phyloP scores from a whole-genome alignment of 2,797 vertebrate species.

The Anguilla anguilla region DNA sequence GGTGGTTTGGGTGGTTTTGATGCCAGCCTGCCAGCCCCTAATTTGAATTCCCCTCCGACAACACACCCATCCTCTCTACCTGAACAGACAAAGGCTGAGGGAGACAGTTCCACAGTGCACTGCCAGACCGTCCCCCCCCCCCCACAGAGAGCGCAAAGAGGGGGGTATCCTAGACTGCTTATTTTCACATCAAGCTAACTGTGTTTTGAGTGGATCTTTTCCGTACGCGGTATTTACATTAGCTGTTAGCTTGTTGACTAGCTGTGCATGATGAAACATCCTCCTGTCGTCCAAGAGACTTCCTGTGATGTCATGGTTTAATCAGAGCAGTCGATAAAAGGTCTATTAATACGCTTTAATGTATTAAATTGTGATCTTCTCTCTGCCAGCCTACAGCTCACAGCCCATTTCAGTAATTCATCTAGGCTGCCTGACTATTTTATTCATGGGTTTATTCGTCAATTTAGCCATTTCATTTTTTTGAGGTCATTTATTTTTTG shows the following conservation, averaged over 20 bases:
- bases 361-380: not conserved
- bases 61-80: not conserved
- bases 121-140: not conserved
- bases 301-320: not conserved
- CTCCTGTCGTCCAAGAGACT: not conserved
- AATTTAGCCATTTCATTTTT: not conserved
- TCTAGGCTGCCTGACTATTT: not conserved
- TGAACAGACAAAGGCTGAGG: not conserved
- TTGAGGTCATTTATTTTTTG: not conserved
- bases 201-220: not conserved
- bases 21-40: not conserved
- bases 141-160: not conserved
- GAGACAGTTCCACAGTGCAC: not conserved
- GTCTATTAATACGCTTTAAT: not conserved
- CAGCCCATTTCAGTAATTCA: not conserved
- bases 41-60: not conserved
- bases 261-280: not conserved
- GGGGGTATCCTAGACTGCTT: not conserved
- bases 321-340: not conserved
- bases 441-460: not conserved
- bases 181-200: not conserved
- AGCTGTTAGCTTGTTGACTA: not conserved
- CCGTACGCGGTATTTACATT: not conserved
- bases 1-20: not conserved
- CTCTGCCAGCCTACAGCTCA: not conserved